These are phyloP conservation scores for Drosophila eohydei DNA, from an alignment of 2,888 invertebrate species.

Conservation along the genomic window DNA sequence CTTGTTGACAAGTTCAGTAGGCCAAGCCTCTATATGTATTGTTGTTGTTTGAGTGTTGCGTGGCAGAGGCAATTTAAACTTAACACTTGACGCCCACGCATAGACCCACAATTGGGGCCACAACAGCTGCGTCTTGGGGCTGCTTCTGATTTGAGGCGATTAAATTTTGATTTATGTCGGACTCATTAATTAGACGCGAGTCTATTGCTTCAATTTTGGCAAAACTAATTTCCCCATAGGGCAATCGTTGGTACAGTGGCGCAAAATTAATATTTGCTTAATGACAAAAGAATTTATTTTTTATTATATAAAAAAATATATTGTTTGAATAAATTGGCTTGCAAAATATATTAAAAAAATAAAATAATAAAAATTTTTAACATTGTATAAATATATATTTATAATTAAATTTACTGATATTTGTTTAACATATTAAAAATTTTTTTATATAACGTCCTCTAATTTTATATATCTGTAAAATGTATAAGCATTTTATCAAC, in stretches of 20 bases:
- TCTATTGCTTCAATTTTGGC: slow-evolving; percentile 45
- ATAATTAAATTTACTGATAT: no score
- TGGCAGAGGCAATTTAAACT: slow-evolving; percentile 50
- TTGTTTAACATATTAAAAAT: no score
- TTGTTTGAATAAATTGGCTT: background rate
- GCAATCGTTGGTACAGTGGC: slow-evolving; percentile 33
- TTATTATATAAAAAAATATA: no score
- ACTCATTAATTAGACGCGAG: slow-evolving; percentile 69
- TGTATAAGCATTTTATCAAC: background rate
- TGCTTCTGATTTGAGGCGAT: slow-evolving; percentile 61
- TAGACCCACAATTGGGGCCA: slow-evolving; percentile 41
- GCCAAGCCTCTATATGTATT: slow-evolving; percentile 55
- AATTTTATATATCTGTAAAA: no score
- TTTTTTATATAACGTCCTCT: no score
- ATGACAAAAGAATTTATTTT: no score
- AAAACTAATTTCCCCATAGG: slow-evolving; percentile 28
- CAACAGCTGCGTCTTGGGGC: slow-evolving; percentile 41
- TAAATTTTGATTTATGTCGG: slow-evolving; percentile 76
- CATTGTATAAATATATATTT: no score
- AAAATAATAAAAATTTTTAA: no score
- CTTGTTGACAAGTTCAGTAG: slow-evolving; percentile 81
- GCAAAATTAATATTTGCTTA: background rate
- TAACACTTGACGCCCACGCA: slow-evolving; percentile 61
- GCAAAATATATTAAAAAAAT: background rate
- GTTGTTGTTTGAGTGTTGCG: slow-evolving; percentile 49